A percentile compares a stretch with the other conserved stretches of the same genome.
phyloP scores from a whole-genome alignment of 2,888 invertebrate species.

The Xylota segnis region DNA sequence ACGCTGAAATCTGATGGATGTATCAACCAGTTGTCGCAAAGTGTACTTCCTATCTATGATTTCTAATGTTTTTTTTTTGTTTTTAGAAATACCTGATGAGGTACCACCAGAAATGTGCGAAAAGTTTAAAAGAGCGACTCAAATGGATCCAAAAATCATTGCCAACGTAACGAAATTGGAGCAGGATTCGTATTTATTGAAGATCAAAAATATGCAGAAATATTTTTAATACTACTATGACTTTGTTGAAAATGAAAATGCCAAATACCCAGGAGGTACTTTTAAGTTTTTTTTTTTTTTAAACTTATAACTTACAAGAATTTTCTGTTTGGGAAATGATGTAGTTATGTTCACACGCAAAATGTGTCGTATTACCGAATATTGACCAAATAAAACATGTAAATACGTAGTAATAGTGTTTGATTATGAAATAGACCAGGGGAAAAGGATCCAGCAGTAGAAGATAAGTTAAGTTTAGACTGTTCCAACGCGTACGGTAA shows the following conservation, averaged over 20 bases:
- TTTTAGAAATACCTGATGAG: constrained; percentile 47
- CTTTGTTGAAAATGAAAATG: neutral
- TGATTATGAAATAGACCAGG: too few relatives aligned
- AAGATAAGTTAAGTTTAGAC: too few relatives aligned
- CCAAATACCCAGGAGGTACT: constrained; percentile 46
- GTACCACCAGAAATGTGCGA: constrained; percentile 51
- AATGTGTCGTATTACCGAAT: neutral
- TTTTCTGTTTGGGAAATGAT: neutral
- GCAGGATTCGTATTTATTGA: constrained; percentile 51
- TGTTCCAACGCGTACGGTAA: too few relatives aligned
- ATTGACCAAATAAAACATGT: constrained; percentile 24
- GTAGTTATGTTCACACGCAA: neutral
- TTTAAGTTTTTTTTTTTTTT: constrained; percentile 34
- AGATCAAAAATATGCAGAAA: constrained; percentile 47
- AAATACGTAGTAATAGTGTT: neutral
- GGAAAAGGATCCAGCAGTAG: too few relatives aligned
- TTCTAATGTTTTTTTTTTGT: constrained; percentile 5
- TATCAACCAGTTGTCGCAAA: too few relatives aligned
- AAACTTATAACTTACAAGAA: neutral
- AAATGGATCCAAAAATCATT: constrained; percentile 50
- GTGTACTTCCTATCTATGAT: too few relatives aligned
- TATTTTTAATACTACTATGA: constrained; percentile 51
- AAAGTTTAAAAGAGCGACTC: constrained; percentile 52
- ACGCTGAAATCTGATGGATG: too few relatives aligned
- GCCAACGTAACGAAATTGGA: constrained; percentile 61